Conservation (phyloP, 2,888 invertebrate genomes). For the Mesochorus sp. region DNA sequence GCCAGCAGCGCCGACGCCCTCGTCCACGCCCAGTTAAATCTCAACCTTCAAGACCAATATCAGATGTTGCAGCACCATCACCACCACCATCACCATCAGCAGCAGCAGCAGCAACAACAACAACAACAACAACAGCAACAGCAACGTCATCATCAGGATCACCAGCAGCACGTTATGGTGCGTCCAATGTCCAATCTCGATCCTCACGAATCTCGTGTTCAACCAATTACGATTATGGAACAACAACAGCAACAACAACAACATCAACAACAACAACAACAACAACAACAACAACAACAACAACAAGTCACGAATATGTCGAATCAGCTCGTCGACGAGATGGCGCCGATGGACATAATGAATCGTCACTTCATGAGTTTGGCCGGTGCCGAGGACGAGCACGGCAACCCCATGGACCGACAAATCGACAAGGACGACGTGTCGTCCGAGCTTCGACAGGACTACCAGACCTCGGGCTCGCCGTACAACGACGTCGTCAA, state of each 20-base stretch:
- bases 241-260: constrained; percentile 43
- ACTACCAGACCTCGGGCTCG: constrained; percentile 86
- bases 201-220: constrained; percentile 68
- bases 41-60: constrained; percentile 78
- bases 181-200: constrained; percentile 73
- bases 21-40: constrained; percentile 73
- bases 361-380: constrained; percentile 77
- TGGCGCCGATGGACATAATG: constrained; percentile 78
- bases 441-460: constrained; percentile 79
- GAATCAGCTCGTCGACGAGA: constrained; percentile 73
- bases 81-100: constrained; percentile 57
- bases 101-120: constrained; percentile 66
- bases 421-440: constrained; percentile 81
- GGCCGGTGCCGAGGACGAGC: constrained; percentile 73
- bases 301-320: constrained; percentile 58
- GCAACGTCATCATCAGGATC: constrained; percentile 50
- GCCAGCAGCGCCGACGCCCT: constrained; percentile 70
- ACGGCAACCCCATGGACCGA: constrained; percentile 76
- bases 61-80: constrained; percentile 70
- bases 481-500: constrained; percentile 84
- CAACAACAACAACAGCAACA: constrained; percentile 63
- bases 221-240: constrained; percentile 70
- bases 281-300: constrained; percentile 48
- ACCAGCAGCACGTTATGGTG: constrained; percentile 70
- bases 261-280: constrained; percentile 52